These are phyloP conservation scores for Itoplectis maculator DNA, from an alignment of 2,888 invertebrate species.

Conservation along the genomic window DNA sequence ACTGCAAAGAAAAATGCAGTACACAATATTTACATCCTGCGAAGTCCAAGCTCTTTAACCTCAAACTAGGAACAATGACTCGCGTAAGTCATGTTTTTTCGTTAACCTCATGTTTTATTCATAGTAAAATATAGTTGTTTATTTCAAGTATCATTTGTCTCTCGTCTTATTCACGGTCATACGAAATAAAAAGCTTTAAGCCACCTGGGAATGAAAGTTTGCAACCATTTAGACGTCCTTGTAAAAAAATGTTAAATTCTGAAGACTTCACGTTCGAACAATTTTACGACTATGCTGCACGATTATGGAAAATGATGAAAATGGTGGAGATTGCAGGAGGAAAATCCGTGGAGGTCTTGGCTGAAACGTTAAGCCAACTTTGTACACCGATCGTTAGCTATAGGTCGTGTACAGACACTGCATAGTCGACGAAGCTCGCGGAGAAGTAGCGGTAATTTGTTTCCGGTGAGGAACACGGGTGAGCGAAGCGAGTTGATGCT, in stretches of 20 bases:
- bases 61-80: no score
- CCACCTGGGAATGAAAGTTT: background rate
- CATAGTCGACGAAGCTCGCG: background rate
- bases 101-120: no score
- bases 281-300: background rate
- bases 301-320: background rate
- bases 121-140: no score
- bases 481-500: constrained; percentile 13
- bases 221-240: no score
- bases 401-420: background rate
- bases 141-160: no score
- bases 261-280: background rate
- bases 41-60: no score
- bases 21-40: no score
- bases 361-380: constrained; percentile 36
- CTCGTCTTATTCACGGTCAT: no score
- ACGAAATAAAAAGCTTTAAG: no score
- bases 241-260: background rate
- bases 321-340: background rate
- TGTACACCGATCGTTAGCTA: constrained; percentile 38
- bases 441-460: constrained; percentile 50
- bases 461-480: constrained; percentile 40
- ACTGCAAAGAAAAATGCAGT: no score
- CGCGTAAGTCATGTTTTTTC: no score
- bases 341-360: background rate